These are phyloP conservation scores for Anabacerthia variegaticeps DNA, from an alignment of 2,797 vertebrate species.

Conservation along the genomic window DNA sequence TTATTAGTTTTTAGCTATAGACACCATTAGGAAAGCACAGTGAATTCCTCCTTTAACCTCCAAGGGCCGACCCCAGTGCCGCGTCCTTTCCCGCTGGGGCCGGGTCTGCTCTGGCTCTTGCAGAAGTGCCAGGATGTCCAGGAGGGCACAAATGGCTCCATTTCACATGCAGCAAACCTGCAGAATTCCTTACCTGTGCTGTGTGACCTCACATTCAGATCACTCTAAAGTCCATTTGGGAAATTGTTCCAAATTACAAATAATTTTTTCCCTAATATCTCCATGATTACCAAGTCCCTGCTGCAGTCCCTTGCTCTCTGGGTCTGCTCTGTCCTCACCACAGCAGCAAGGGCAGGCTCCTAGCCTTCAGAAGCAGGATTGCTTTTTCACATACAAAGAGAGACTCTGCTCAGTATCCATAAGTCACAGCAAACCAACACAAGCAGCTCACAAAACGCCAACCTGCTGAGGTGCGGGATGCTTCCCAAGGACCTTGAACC, in stretches of 20 bases:
- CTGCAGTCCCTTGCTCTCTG: fast-evolving
- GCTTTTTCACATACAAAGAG: neutral
- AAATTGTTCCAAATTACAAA: neutral
- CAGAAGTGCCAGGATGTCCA: neutral
- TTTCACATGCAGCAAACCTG: neutral
- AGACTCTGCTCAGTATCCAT: neutral
- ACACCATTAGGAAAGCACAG: neutral
- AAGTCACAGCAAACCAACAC: neutral
- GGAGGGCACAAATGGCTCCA: neutral
- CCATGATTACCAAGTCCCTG: neutral
- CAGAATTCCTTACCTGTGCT: neutral
- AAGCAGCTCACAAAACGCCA: neutral
- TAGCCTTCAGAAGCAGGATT: neutral
- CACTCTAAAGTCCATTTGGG: neutral
- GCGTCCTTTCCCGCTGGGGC: fast-evolving
- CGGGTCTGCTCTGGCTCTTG: fast-evolving
- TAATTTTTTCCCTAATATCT: neutral
- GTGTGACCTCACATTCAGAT: neutral
- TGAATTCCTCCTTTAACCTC: neutral
- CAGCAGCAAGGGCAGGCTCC: neutral
- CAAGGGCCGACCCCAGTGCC: neutral
- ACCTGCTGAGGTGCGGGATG: neutral
- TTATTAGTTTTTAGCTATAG: neutral
- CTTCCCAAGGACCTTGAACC: neutral
- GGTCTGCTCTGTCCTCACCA: neutral